Percentiles rank a stretch among this genome's conserved stretches.
phyloP scores from a whole-genome alignment of 2,888 invertebrate genomes.

The Dicycla oo region DNA sequence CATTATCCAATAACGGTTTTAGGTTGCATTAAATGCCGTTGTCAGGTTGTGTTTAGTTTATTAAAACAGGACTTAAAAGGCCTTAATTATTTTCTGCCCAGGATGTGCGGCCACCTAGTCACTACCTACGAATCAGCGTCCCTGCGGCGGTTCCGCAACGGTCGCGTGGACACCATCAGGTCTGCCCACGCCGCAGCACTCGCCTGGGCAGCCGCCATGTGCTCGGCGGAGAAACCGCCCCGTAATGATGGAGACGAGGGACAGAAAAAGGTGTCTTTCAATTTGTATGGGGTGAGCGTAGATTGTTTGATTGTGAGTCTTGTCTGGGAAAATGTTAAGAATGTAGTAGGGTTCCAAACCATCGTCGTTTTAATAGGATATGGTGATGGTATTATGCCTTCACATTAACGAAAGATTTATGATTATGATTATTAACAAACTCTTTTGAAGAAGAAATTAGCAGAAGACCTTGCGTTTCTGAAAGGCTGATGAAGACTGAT shows the following conservation, averaged over 20 bases:
- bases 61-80: not conserved
- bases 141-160: conserved; percentile 96
- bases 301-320: conserved; percentile 4
- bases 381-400: too few species aligned
- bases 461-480: not conserved
- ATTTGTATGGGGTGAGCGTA: conserved; percentile 93
- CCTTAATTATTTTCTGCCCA: conserved; percentile 74
- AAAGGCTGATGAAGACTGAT: not conserved
- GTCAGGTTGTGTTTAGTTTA: not conserved
- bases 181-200: conserved; percentile 97
- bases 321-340: conserved; percentile 3
- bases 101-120: conserved; percentile 96
- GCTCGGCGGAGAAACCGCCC: conserved; percentile 91
- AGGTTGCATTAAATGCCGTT: not conserved
- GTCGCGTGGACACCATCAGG: conserved; percentile 99
- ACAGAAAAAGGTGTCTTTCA: conserved; percentile 95
- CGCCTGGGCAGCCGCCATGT: conserved; percentile 98
- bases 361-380: not conserved
- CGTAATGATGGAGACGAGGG: conserved; percentile 90
- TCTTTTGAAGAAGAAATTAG: not conserved
- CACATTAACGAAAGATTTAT: not conserved
- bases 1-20: not conserved
- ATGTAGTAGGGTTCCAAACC: not conserved
- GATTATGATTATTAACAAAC: not conserved
- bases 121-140: conserved; percentile 99